These are phyloP conservation scores for Eueides isabella DNA, from an alignment of 1,140 invertebrate species.

Conservation along the genomic window DNA sequence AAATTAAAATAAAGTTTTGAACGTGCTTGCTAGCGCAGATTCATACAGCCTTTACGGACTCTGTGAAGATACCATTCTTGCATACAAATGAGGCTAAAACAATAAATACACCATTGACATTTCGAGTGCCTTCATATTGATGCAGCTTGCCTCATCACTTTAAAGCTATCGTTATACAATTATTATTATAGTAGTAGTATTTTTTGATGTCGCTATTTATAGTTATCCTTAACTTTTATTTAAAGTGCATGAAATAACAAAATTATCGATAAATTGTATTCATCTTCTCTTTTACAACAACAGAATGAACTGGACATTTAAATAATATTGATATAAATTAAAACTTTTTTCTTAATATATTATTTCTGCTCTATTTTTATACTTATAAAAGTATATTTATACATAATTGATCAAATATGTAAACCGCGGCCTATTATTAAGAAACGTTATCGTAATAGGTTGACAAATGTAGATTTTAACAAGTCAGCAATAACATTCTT, in stretches of 20 bases:
- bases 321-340: no score
- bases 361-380: no score
- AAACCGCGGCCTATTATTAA: no score
- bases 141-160: slow-evolving; percentile 40
- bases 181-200: no score
- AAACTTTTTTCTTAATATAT: no score
- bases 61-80: slow-evolving; percentile 44
- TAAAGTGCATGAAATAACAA: background rate
- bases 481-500: no score
- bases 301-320: no score
- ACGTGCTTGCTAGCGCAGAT: slow-evolving; percentile 29
- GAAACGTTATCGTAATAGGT: no score
- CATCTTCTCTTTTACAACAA: no score
- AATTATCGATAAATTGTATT: background rate
- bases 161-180: slow-evolving; percentile 15
- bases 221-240: background rate
- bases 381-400: no score
- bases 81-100: slow-evolving; percentile 64
- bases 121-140: slow-evolving; percentile 40
- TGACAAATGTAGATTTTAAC: no score
- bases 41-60: slow-evolving; percentile 43
- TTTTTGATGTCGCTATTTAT: background rate
- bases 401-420: no score
- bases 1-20: slow-evolving; percentile 25
- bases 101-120: slow-evolving; percentile 61